These are phyloP conservation scores for Megaceryle maxima DNA, from an alignment of 2,113 vertebrate genomes.

Conservation along the genomic window DNA sequence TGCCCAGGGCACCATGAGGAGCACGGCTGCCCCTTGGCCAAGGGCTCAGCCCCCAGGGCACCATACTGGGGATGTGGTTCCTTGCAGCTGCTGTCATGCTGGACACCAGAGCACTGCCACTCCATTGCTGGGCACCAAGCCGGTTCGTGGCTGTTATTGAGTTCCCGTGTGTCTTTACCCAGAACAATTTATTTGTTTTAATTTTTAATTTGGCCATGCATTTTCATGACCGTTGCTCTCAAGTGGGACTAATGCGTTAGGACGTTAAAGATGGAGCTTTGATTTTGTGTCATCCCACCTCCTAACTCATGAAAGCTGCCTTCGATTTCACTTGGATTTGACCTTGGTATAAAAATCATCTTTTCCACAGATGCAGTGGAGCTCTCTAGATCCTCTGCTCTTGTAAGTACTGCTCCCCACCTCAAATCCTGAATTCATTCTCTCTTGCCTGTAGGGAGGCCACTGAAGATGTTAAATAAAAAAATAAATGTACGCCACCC, in stretches of 20 bases:
- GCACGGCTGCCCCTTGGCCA: accelerated
- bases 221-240: not conserved
- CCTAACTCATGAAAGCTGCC: not conserved
- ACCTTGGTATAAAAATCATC: not conserved
- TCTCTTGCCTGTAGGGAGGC: not conserved
- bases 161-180: not conserved
- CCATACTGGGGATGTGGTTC: not conserved
- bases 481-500: not conserved
- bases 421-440: not conserved
- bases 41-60: not conserved
- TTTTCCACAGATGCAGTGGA: not conserved
- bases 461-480: not conserved
- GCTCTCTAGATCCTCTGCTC: not conserved
- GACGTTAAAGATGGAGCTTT: not conserved
- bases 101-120: not conserved
- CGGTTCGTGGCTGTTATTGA: not conserved
- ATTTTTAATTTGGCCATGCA: not conserved
- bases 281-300: not conserved
- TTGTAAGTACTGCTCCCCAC: not conserved
- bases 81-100: not conserved
- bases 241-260: not conserved
- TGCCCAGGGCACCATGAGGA: not conserved
- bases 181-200: not conserved
- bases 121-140: not conserved
- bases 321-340: not conserved